phyloP scores from a whole-genome alignment of 1,140 invertebrate genomes.

The Hormaphis cornu region DNA sequence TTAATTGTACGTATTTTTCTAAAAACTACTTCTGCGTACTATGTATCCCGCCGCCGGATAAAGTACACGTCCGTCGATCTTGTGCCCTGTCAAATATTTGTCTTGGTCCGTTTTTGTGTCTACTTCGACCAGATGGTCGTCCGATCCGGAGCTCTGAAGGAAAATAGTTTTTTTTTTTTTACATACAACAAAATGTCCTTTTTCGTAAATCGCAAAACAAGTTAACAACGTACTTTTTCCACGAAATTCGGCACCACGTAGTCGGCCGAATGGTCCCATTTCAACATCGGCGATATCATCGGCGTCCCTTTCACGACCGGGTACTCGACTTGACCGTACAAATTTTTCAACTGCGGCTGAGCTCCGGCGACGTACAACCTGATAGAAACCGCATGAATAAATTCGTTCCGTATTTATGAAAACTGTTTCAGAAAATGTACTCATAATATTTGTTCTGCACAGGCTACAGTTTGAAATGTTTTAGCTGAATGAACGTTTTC shows the following conservation, averaged over 20 bases:
- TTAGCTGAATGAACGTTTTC: no score
- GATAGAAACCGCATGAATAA: conserved; percentile 37
- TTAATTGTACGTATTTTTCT: not conserved
- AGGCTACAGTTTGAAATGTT: no score
- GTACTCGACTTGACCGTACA: conserved; percentile 54
- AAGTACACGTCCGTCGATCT: conserved; percentile 82
- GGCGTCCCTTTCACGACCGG: conserved; percentile 66
- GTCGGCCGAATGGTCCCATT: conserved; percentile 51
- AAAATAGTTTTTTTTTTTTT: not conserved
- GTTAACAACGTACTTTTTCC: not conserved
- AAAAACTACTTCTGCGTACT: conserved; percentile 41
- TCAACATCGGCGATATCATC: conserved; percentile 58
- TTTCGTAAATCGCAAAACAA: not conserved
- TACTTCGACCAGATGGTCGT: not conserved
- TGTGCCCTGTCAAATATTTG: conserved; percentile 70
- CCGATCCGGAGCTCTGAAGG: not conserved
- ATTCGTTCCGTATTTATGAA: no score
- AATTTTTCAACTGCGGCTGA: conserved; percentile 48
- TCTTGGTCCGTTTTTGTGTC: conserved; percentile 46
- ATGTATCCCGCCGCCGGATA: conserved; percentile 95
- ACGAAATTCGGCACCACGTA: conserved; percentile 3
- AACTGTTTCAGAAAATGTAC: no score
- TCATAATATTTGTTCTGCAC: no score
- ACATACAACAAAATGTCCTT: not conserved
- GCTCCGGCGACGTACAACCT: conserved; percentile 59